Evolutionary conservation across 2,888 invertebrate genomes (phyloP), one percentile per base, ranked within the genome.

Genomic region (Ophioninae sp.): DNA sequence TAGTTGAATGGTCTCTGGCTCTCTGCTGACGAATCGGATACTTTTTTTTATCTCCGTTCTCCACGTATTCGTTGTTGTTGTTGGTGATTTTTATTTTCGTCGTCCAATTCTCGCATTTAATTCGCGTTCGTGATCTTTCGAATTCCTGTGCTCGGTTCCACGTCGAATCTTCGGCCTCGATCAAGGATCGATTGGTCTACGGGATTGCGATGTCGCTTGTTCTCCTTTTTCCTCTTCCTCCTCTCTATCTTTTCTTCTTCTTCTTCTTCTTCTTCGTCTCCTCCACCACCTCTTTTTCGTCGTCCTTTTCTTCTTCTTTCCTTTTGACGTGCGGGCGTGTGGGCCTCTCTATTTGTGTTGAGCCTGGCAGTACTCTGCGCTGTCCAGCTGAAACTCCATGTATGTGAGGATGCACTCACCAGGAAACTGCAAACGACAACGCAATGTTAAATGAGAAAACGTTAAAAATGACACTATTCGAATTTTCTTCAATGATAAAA

Each of bases 331-430:
- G 84, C 87, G 88, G 88, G 86, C 88, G 90, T 89, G 39, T 50
- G 68, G 69, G 89, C 90, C 91, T 90, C 94, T 95, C 96, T 97
- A 97, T 97, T 97, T 97, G 98, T 98, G 98, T 96, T 98, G 98
- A 94, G 98, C 98, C 96, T 98, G 98, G 97, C 98, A 98, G 96
- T 98, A 98, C 95, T 98, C 98, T 95, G 98, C 97, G 95, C 98
- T 98, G 96, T 98, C 98, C 96, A 98, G 97, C 95, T 97, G 96
- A 97, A 98, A 98, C 98, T 97, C 97, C 97, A 97, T 97, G 96
- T 96, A 97, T 96, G 96, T 96, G 95, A 96, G 96, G 96, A 96
- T 96, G 95, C 95, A 96, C 96, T 96, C 95, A 95, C 96, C 96
- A 94, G 95, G 96, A 95, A 96, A 95, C 97, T 97, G 95, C 20